These are phyloP conservation scores for Chaetoderma sp. DNA, from an alignment of 2,888 invertebrate species.

Conservation along the genomic window DNA sequence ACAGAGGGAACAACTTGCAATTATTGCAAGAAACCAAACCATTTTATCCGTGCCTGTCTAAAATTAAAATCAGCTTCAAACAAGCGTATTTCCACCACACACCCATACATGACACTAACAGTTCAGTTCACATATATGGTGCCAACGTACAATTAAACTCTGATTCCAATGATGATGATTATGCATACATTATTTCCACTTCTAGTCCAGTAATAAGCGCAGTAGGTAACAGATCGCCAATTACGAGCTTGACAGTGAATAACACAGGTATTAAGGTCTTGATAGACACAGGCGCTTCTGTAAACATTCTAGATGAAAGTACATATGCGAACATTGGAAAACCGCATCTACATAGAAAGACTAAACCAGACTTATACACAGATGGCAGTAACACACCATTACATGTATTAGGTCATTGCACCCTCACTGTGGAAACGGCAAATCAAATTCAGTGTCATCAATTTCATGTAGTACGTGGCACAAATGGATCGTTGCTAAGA, in stretches of 20 bases:
- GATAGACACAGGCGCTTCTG: background rate
- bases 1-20: constrained; percentile 13
- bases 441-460: background rate
- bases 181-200: background rate
- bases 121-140: background rate
- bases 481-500: background rate
- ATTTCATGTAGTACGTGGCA: background rate
- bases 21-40: constrained; percentile 24
- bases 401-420: background rate
- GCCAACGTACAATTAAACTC: background rate
- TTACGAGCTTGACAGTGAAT: background rate
- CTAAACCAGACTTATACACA: background rate
- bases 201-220: background rate
- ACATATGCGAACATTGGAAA: too few species aligned
- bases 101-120: too few species aligned
- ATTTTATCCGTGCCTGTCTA: constrained; percentile 12
- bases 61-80: too few species aligned
- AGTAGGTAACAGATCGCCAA: background rate
- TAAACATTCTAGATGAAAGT: background rate
- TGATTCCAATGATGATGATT: background rate
- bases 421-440: background rate
- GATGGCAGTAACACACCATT: background rate
- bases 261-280: background rate
- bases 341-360: too few species aligned
- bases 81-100: too few species aligned